Percentiles rank a stretch among this genome's conserved stretches.
Conservation (phyloP, 2,888 invertebrate genomes). For the Stegana nigrithorax region DNA sequence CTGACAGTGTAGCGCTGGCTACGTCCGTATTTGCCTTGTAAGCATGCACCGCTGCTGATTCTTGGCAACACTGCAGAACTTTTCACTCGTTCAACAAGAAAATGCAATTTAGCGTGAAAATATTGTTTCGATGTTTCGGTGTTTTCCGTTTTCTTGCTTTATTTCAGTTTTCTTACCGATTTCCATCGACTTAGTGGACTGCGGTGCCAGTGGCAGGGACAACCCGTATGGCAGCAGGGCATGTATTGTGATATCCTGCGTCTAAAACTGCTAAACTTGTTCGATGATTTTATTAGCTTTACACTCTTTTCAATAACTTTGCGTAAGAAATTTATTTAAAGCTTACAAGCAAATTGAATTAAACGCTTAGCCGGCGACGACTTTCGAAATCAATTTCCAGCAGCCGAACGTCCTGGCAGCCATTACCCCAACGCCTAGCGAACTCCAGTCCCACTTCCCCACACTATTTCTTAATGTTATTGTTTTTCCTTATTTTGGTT, state of each 20-base stretch:
- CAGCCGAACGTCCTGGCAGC: too few relatives aligned
- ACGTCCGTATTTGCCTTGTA: too few relatives aligned
- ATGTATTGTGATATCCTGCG: background rate
- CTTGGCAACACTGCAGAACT: slow-evolving; percentile 43
- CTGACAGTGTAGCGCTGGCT: too few relatives aligned
- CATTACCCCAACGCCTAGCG: background rate
- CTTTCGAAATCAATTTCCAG: slow-evolving; percentile 18
- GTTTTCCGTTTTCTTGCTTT: slow-evolving; percentile 10
- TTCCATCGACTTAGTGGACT: too few relatives aligned
- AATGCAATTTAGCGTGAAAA: slow-evolving; percentile 40
- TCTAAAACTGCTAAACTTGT: slow-evolving; percentile 4
- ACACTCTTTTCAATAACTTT: slow-evolving; percentile 23
- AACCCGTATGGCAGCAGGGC: too few relatives aligned
- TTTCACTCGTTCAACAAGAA: slow-evolving; percentile 35
- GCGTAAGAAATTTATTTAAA: slow-evolving; percentile 21
- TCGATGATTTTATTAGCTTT: slow-evolving; percentile 24
- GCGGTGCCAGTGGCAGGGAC: too few relatives aligned
- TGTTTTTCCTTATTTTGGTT: background rate
- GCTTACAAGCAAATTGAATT: slow-evolving; percentile 24
- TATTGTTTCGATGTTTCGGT: slow-evolving; percentile 32
- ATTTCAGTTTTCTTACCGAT: slow-evolving; percentile 3
- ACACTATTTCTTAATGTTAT: background rate
- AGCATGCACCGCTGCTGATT: slow-evolving; percentile 51
- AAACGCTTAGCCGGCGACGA: slow-evolving; percentile 19
- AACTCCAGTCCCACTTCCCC: background rate